Percentiles rank a stretch among this genome's conserved stretches.
Conservation (phyloP, 2,113 vertebrate genomes). For the Thymallus thymallus region DNA sequence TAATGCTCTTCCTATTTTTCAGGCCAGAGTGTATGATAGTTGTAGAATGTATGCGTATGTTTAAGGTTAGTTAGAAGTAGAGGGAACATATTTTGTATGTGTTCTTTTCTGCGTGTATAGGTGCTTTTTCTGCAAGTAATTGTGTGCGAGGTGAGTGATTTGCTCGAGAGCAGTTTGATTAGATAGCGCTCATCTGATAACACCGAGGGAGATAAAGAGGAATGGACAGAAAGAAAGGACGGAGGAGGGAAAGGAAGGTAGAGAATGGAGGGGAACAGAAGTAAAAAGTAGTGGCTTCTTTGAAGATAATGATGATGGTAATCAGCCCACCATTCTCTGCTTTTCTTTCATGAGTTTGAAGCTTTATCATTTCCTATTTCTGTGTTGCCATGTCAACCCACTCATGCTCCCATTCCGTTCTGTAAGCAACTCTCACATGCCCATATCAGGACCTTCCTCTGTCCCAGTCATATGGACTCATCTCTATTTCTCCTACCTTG, state of each 20-base stretch:
- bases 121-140: slow-evolving; percentile 6
- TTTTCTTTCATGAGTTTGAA: slow-evolving; percentile 12
- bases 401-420: slow-evolving; percentile 48
- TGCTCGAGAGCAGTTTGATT: no score
- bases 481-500: slow-evolving; percentile 4
- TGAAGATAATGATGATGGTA: neutral
- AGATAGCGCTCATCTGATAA: no score
- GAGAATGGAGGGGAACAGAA: no score
- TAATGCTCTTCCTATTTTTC: slow-evolving; percentile 27
- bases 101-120: neutral
- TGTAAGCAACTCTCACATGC: slow-evolving; percentile 39
- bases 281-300: neutral
- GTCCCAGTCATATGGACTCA: neutral
- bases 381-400: slow-evolving; percentile 30
- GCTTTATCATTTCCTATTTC: slow-evolving; percentile 27
- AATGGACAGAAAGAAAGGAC: no score
- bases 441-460: slow-evolving; percentile 25
- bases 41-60: slow-evolving; percentile 54
- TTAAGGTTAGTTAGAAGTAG: slow-evolving; percentile 48
- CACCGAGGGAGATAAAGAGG: no score
- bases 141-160: slow-evolving; percentile 25
- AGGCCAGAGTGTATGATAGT: slow-evolving; percentile 30
- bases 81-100: no score
- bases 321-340: neutral
- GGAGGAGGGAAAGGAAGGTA: no score